Conservation (phyloP, 1,140 invertebrate species). For the Tetranychus cinnabarinus region DNA sequence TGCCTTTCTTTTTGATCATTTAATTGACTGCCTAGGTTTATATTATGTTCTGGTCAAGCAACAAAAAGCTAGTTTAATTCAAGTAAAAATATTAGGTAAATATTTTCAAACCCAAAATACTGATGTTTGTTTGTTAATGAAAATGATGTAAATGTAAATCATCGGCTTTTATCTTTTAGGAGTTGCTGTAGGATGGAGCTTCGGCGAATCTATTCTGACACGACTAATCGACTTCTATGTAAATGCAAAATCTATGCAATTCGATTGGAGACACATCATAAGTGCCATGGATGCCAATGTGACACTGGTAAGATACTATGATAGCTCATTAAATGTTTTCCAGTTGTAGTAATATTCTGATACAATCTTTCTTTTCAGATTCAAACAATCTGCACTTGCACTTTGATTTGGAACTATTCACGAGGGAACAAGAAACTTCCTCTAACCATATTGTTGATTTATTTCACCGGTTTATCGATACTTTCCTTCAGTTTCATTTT, state of each 20-base stretch:
- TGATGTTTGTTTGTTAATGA: background rate
- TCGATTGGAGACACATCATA: constrained; percentile 7
- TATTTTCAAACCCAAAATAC: background rate
- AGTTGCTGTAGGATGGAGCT: constrained; percentile 8
- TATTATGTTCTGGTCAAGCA: constrained; percentile 7
- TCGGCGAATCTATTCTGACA: constrained; percentile 9
- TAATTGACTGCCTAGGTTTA: constrained; percentile 5
- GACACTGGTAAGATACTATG: constrained; percentile 1
- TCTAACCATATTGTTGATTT: background rate
- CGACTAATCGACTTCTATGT: constrained; percentile 7
- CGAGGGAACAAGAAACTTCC: background rate
- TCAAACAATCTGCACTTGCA: constrained; percentile 6
- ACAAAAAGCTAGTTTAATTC: constrained; percentile 6
- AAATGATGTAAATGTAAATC: background rate
- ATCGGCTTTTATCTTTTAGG: background rate
- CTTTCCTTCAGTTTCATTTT: no score
- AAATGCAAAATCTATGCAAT: constrained; percentile 8
- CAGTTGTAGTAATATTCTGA: background rate
- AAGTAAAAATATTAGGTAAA: constrained; percentile 8
- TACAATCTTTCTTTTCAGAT: background rate
- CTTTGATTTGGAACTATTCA: background rate
- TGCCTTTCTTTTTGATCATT: background rate
- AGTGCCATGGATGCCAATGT: constrained; percentile 7
- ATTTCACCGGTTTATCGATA: background rate
- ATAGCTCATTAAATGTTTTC: background rate